A percentile compares a stretch with the other conserved stretches of the same genome.
phyloP scores from a whole-genome alignment of 2,888 invertebrate species.

The Drosophila cyrtoloma region DNA sequence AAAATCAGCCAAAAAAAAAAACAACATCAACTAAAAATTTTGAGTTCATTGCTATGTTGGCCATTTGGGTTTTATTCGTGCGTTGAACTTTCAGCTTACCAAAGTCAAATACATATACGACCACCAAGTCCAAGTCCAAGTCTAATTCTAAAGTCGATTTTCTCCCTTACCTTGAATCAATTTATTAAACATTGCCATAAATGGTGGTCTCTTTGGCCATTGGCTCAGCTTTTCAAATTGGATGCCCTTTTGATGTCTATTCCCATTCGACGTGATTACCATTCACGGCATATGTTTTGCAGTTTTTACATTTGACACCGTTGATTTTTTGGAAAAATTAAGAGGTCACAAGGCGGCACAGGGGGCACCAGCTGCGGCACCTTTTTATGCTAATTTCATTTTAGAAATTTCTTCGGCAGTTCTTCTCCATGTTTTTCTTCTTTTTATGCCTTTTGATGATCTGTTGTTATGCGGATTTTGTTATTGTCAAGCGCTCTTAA shows the following conservation, averaged over 20 bases:
- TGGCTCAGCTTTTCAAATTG: conserved; percentile 18
- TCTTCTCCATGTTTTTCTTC: conserved; percentile 16
- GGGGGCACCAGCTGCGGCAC: conserved; percentile 21
- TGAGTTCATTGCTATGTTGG: conserved; percentile 30
- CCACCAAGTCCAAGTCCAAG: conserved; percentile 16
- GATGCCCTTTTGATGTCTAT: conserved; percentile 19
- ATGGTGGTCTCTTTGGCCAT: conserved; percentile 18
- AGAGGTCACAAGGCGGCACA: background rate
- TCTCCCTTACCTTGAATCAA: conserved; percentile 52
- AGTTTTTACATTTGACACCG: conserved; percentile 56
- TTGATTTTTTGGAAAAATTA: conserved; percentile 38
- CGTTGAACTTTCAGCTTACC: conserved; percentile 76
- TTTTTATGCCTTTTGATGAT: background rate
- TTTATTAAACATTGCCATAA: conserved; percentile 57
- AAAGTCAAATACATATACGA: conserved; percentile 20
- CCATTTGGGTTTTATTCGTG: conserved; percentile 36
- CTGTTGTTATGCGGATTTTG: conserved; percentile 51
- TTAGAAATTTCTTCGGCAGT: conserved; percentile 44
- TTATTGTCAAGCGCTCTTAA: conserved; percentile 26
- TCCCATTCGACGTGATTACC: conserved; percentile 36
- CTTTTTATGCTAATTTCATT: conserved; percentile 56
- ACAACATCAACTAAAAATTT: conserved; percentile 14
- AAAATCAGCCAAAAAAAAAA: conserved; percentile 1
- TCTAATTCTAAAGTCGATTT: conserved; percentile 35
- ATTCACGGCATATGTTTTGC: conserved; percentile 49